A percentile compares a stretch with the other conserved stretches of the same genome.
Evolutionary conservation across 1,140 invertebrate species (phyloP).

Genomic region (Condylostylus longicornis): DNA sequence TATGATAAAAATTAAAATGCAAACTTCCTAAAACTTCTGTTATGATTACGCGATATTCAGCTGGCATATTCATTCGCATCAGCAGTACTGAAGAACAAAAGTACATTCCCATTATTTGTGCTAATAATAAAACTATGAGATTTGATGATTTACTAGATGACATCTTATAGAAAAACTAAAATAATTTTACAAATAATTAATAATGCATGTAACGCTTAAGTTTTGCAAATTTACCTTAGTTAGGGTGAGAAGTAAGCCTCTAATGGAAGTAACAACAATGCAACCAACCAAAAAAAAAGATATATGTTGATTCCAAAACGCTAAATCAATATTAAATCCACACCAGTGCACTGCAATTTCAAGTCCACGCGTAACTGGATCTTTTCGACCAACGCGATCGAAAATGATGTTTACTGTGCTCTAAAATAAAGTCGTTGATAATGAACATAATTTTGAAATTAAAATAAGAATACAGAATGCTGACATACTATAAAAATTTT

Average conservation of each 20-base stretch:
- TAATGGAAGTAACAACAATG: slow-evolving; percentile 94
- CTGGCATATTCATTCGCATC: slow-evolving; percentile 99
- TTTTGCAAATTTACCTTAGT: slow-evolving; percentile 61
- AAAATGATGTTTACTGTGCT: slow-evolving; percentile 97
- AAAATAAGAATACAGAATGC: background rate
- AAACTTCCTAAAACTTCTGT: slow-evolving; percentile 95
- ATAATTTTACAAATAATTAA: slow-evolving; percentile 13
- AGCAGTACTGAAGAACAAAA: slow-evolving; percentile 95
- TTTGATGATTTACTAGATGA: slow-evolving; percentile 99
- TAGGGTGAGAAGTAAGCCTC: slow-evolving; percentile 87
- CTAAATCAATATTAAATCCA: slow-evolving; percentile 89
- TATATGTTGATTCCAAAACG: slow-evolving; percentile 98
- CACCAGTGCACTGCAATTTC: slow-evolving; percentile 97
- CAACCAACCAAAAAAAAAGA: slow-evolving; percentile 95
- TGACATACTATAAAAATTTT: slow-evolving; percentile 82
- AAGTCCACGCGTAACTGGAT: slow-evolving; percentile 91
- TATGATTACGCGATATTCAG: slow-evolving; percentile 92
- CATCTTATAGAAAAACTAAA: slow-evolving; percentile 98
- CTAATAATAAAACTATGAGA: slow-evolving; percentile 90
- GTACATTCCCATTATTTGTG: slow-evolving; percentile 99
- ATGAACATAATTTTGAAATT: slow-evolving; percentile 20
- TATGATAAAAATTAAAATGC: slow-evolving; percentile 99
- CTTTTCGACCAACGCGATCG: slow-evolving; percentile 95
- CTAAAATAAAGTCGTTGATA: slow-evolving; percentile 35
- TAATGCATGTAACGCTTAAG: background rate